These are phyloP conservation scores for Chloebia gouldiae DNA, from an alignment of 2,113 vertebrate genomes.

Conservation along the genomic window DNA sequence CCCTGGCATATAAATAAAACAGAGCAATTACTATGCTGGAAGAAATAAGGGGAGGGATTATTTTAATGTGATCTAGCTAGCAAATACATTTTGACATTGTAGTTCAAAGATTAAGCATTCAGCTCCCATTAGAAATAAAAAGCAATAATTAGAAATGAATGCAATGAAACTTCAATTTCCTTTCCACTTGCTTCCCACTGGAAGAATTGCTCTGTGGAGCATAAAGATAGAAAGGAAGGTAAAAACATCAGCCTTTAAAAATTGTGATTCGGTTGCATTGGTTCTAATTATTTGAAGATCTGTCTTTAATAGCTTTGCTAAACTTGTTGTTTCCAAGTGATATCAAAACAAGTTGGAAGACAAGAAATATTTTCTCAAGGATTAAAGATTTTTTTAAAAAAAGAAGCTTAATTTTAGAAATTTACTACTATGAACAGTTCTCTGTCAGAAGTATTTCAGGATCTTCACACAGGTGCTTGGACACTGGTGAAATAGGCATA, in stretches of 20 bases:
- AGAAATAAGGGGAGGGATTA: not conserved
- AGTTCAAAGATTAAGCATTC: conserved; percentile 7
- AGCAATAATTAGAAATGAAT: not conserved
- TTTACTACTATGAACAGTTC: accelerated
- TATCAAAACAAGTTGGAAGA: not conserved
- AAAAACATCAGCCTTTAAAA: not conserved
- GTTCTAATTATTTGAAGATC: not conserved
- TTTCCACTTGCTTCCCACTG: conserved; percentile 1
- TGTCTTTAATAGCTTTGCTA: not conserved
- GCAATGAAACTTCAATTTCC: conserved; percentile 1
- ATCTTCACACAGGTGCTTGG: not conserved
- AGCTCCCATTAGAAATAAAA: not conserved
- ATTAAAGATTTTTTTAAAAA: not conserved
- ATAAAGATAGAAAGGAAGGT: not conserved
- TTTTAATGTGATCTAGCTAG: not conserved
- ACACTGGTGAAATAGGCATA: not conserved
- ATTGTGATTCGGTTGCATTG: not conserved
- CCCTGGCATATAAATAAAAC: not conserved
- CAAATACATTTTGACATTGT: not conserved
- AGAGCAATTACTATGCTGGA: not conserved
- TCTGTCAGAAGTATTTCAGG: not conserved
- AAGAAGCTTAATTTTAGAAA: not conserved
- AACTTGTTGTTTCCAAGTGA: not conserved
- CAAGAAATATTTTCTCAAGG: not conserved
- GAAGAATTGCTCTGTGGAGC: not conserved